Percentiles rank a stretch among this genome's conserved stretches.
Conservation (phyloP, 2,113 vertebrate genomes). For the Nesospiza acunhae region DNA sequence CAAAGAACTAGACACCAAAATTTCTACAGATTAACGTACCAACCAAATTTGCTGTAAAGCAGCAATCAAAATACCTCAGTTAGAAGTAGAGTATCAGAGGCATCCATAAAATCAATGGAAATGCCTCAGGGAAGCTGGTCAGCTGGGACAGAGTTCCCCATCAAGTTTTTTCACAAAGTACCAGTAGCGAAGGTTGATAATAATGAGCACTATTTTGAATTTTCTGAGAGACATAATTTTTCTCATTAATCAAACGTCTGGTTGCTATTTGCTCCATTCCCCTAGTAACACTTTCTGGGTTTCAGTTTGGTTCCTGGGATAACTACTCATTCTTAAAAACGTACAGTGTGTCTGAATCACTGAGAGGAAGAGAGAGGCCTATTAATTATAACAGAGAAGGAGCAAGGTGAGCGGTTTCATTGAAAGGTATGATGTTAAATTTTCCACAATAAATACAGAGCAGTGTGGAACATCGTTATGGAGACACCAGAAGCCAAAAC, state of each 20-base stretch:
- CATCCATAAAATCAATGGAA: background rate
- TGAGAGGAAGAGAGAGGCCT: background rate
- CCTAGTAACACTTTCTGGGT: background rate
- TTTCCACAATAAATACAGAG: background rate
- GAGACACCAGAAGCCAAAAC: background rate
- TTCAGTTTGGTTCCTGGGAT: background rate
- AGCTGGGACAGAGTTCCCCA: background rate
- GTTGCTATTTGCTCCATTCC: background rate
- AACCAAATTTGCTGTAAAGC: background rate
- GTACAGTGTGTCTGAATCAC: background rate
- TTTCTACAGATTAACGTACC: background rate
- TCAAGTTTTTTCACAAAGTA: background rate
- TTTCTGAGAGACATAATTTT: background rate
- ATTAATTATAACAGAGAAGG: background rate
- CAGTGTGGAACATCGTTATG: background rate
- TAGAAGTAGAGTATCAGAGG: background rate
- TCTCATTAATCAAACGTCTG: background rate
- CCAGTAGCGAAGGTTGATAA: background rate
- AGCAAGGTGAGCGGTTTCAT: background rate
- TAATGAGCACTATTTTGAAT: background rate
- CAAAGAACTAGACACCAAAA: background rate
- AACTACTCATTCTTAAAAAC: background rate
- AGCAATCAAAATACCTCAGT: background rate
- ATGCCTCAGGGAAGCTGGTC: background rate
- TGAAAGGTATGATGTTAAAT: background rate